Evolutionary conservation across 1,140 invertebrate genomes (phyloP), one percentile per base, ranked within the genome.

Genomic region (Lamellibrachia luymesi): DNA sequence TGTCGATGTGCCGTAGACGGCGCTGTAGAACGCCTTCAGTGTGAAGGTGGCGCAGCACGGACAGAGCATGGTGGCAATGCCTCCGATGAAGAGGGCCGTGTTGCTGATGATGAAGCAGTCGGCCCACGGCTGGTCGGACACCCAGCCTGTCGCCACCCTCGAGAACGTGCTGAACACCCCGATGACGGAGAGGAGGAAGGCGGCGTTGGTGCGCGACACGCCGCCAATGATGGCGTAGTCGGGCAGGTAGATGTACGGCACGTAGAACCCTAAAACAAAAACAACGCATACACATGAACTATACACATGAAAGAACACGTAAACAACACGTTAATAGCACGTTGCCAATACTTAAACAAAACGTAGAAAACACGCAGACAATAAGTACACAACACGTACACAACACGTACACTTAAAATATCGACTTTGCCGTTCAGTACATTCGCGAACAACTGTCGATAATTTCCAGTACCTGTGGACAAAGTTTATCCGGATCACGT

Each of bases 61-160:
- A 93, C 98, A 98, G 13, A 98, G 95, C 50, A 90, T 92, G 2
- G 95, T 95, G 13, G 94, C 92, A 1, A 94, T 91, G 0, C 95
- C 99, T 92, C 98, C 98, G 93, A 99, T 97, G 93, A 99, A 97
- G 90, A 99, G 97, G 4, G 98, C 98, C 27, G 98, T 96, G 96
- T 99, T 99, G 96, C 99, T 99, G 5, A 99, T 97, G 95, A 98
- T 96, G 2, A 99, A 96, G 0, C 98, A 98, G 96, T 99, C 98
- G 92, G 99, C 98, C 95, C 95, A 96, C 17, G 94, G 94, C 56
- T 95, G 94, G 94, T 97, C 97, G 25, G 97, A 96, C 17, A 97
- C 92, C 95, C 96, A 96, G 5, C 97, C 97, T 91, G 97, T 96
- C n/a, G 97, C 91, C 4, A 97, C 95, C 64, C 97, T 94, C 1